phyloP scores from a whole-genome alignment of 2,797 vertebrate genomes.

The Acomys russatus region DNA sequence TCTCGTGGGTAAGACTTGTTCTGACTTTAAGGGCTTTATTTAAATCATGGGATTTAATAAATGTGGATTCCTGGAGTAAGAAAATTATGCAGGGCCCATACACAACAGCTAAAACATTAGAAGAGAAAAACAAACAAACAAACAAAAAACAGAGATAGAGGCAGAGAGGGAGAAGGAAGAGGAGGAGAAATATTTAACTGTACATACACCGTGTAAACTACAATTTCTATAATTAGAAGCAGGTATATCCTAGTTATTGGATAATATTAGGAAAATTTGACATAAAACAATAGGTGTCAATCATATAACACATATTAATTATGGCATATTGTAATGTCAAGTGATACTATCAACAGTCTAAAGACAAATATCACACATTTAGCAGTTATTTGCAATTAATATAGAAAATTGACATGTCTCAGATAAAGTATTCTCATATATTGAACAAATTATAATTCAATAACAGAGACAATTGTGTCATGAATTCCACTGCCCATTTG shows the following conservation, averaged over 20 bases:
- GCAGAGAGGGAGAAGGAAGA: background rate
- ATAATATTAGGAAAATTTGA: background rate
- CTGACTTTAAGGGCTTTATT: background rate
- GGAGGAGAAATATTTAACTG: background rate
- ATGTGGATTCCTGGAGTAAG: background rate
- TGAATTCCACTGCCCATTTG: background rate
- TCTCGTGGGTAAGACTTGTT: background rate
- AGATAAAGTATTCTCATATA: background rate
- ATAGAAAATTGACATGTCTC: background rate
- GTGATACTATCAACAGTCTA: background rate
- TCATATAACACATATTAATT: background rate
- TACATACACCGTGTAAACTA: background rate
- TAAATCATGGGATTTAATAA: background rate
- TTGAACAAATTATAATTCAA: background rate
- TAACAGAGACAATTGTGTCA: background rate
- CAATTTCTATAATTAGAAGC: background rate
- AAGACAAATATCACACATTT: background rate
- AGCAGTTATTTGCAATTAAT: background rate
- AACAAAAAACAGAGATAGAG: background rate
- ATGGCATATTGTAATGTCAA: background rate
- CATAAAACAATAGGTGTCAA: background rate
- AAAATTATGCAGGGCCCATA: background rate
- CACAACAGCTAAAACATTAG: background rate
- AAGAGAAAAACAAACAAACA: background rate
- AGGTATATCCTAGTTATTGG: background rate